Evolutionary conservation across 2,113 vertebrate species (phyloP), one percentile per base, ranked within the genome.

Genomic region (Prionailurus bengalensis): DNA sequence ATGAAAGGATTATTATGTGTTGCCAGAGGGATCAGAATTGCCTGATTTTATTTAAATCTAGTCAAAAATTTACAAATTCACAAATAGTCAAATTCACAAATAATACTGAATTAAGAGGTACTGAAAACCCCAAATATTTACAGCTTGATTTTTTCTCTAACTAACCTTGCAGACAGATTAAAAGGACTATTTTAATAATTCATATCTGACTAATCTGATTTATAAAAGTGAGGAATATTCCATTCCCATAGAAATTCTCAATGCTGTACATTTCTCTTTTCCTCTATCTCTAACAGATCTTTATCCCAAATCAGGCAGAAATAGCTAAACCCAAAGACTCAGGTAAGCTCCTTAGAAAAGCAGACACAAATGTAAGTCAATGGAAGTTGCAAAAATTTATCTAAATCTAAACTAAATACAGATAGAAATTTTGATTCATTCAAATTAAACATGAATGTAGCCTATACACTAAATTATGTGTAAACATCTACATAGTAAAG

Each of bases 31-130:
- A 96, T 71, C 71, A 93, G 42, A 71, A 21, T 14, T 78, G 53
- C 13, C 17, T 78, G 7, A 61, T 66, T 91, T 84, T 82, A 55
- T 61, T 88, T 71, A 79, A 84, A 70, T 91, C 21, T 80, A 61
- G 3, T 66, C 70, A 16, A 68, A 91, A 86, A 45, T 45, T 45
- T 45, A 45, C 66, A 96, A 93, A 82, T 78, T 91, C 5, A 61
- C 71, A 96, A 63, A 55, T 84, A 91, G 42, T 7, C 66, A 97
- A 93, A 82, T 78, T 91, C 7, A 61, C 71, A 97, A 63, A 55
- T 84, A 91, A 78, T n/a, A 58, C 29, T 78, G 71, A 95, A 93
- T 81, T 65, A 95, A 82, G 2, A 86, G 10, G 13, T 13, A 3
- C 23, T 86, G 33, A 91, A 94, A 91, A 63, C 19, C 23, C 42